Base-by-base conservation (phyloP, 2,888 invertebrate species). In the Tipula lateralis region DNA sequence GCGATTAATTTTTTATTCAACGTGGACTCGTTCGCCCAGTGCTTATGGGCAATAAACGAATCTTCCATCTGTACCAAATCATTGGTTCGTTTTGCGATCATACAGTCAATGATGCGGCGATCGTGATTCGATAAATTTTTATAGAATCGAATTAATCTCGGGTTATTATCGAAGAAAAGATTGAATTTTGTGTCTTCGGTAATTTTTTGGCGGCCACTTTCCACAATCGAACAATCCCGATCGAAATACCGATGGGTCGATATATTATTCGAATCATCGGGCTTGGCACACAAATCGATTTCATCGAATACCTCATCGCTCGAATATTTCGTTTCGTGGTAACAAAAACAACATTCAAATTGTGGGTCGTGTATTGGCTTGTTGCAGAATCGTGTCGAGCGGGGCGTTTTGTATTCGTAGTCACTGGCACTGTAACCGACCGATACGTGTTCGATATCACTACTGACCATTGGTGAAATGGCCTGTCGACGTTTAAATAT, bases 1-100 rank as follows among this genome's bases (percentile, higher is more conserved):
- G 82, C n/a, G 7, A 82, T 30, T 32, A 82, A 32, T 30, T 82
- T 82, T 82, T 32, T 29, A 82, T 82, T 82, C 30, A 82, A 82
- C 7, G 29, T 82, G 3, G 29, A n/a, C 16, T 82, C 82, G 32
- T 82, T 82, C 9, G 66, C 66, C 82, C 82, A 82, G 16, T 82
- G 32, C 16, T 82, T 82, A 30, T 82, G 82, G 2, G 82, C 82
- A 7, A 82, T 82, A 30, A 82, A 82, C 9, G 82, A n/a, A 82
- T 82, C 82, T 30, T 82, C 82, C n/a, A 16, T 82, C n/a, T 30
- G 29, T 9, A 32, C 2, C n/a, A 82, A 82, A 82, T 82, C 82
- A 4, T 82, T 82, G 1, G 82, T 16, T 9, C 82, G n/a, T 9
- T 82, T 82, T 24, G 66, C 66, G 1, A 66, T 66, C 66, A 66